Evolutionary conservation across 2,797 vertebrate genomes (phyloP).

Genomic region (Neosilurus hyrtlii): DNA sequence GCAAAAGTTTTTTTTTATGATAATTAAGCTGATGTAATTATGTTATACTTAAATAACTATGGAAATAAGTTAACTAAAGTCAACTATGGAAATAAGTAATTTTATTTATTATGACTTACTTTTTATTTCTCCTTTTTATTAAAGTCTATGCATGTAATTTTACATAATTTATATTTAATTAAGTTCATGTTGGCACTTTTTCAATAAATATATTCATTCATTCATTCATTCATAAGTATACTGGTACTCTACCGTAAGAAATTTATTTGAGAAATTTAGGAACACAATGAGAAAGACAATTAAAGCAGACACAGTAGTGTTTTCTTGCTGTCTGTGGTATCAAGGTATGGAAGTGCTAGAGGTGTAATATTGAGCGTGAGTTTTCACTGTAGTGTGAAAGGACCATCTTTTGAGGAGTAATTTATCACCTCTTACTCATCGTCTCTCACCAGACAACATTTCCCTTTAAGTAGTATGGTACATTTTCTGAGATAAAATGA

Average conservation of each 20-base stretch:
- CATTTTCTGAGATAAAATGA: not conserved
- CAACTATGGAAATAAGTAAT: no score
- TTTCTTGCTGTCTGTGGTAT: not conserved
- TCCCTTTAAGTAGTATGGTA: not conserved
- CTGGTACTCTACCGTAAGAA: not conserved
- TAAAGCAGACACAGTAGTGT: not conserved
- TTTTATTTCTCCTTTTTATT: no score
- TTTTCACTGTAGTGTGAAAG: not conserved
- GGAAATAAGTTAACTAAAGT: no score
- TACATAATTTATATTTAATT: no score
- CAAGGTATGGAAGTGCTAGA: not conserved
- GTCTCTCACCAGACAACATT: not conserved
- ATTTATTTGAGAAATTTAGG: not conserved
- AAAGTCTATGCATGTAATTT: no score
- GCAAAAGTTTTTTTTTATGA: no score
- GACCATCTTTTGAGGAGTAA: not conserved
- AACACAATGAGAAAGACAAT: not conserved
- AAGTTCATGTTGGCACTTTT: not conserved
- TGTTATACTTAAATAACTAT: no score
- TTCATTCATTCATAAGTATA: no score
- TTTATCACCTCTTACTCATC: not conserved
- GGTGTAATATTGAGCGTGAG: not conserved
- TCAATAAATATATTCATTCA: not conserved
- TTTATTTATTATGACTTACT: no score
- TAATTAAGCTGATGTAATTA: no score